Conservation (phyloP, 2,888 invertebrate genomes). For the Polietes domitor region DNA sequence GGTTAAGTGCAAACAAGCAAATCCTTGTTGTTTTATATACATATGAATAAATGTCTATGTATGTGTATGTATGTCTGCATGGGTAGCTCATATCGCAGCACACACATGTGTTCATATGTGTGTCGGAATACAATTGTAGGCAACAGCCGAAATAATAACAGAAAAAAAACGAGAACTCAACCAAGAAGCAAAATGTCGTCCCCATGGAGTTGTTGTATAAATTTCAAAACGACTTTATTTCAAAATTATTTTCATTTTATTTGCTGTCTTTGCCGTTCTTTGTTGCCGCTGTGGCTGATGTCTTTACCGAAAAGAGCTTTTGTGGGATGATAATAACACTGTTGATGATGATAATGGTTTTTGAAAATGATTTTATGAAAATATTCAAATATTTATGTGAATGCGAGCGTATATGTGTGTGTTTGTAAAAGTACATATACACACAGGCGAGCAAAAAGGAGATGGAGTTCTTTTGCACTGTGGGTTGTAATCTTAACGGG, state of each 20-base stretch:
- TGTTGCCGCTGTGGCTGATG: conserved; percentile 26
- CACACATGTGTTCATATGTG: background rate
- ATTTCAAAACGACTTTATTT: conserved; percentile 55
- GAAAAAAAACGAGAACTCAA: conserved; percentile 25
- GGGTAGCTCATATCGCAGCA: background rate
- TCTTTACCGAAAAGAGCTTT: conserved; percentile 43
- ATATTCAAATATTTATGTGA: conserved; percentile 19
- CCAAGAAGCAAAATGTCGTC: conserved; percentile 48
- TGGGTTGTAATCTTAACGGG: background rate
- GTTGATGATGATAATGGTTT: conserved; percentile 53
- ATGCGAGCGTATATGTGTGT: background rate
- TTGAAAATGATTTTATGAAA: conserved; percentile 55
- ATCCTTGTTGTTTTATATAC: conserved; percentile 43
- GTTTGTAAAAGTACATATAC: background rate
- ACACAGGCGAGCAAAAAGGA: background rate
- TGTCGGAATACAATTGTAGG: conserved; percentile 17
- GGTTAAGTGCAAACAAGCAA: conserved; percentile 13
- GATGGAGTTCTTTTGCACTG: background rate
- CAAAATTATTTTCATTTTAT: conserved; percentile 46
- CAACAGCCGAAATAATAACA: conserved; percentile 33
- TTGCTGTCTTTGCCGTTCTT: background rate
- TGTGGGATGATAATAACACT: conserved; percentile 53
- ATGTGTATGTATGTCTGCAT: conserved; percentile 2
- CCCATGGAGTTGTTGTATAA: conserved; percentile 50
- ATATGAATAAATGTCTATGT: background rate